Evolutionary conservation across 1,140 invertebrate species (phyloP), one percentile per base, ranked within the genome.

Genomic region (Cotesia typhae): DNA sequence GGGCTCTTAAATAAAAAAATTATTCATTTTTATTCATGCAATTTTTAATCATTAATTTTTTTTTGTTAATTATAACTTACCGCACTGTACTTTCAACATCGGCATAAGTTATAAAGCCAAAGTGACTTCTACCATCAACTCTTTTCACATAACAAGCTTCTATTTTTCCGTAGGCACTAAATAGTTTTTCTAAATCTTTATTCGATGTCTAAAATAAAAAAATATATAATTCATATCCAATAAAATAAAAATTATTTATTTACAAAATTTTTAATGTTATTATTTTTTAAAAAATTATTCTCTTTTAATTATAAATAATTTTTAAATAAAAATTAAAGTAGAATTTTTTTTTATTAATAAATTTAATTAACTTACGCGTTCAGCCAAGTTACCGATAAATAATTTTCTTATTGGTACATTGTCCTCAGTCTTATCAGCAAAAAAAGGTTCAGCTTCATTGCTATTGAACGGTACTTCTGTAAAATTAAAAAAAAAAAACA

Each of bases 351-450:
- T 60, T 17, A 20, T 51, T 20, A 69, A 47, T 66, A 9, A 55
- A 41, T 71, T 12, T 59, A 14, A 51, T 66, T 28, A 77, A 79
- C 84, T 81, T 66, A 86, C 84, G 69, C 84, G 81, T 74, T 83
- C 77, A 52, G 85, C 82, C 70, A 87, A 76, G 76, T 87, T 87
- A 0, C 81, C 79, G 70, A 87, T 68, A 71, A 85, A 87, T 59
- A 87, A 77, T 79, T 85, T 87, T 73, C 84, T 72, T 68, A 87
- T 83, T 20, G 82, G 82, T 12, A 83, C 75, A 17, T 80, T 82
- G 70, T 87, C 84, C 55, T 74, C 65, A 9, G 78, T 74, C 9
- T 55, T 67, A 37, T 20, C 38, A 41, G 67, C 67, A 7, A 67
- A 12, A 4, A 68, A n/a, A 12, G 59, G 51, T 52, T 53, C 66